Conservation (phyloP, 2,888 invertebrate genomes). For the Lepeophtheirus nordmannii region DNA sequence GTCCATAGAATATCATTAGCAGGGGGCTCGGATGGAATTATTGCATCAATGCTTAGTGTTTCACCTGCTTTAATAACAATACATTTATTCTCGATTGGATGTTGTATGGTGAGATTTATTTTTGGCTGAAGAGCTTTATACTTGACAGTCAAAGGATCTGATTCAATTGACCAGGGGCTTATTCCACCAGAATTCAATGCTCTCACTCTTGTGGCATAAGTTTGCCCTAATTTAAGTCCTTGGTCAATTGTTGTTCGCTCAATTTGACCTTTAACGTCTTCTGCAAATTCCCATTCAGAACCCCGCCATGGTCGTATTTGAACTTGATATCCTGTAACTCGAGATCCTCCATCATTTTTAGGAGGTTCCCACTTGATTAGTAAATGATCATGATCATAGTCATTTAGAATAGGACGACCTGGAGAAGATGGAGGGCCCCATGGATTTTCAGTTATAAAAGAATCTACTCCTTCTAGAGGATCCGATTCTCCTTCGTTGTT, state of each 20-base stretch:
- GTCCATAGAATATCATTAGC: slow-evolving; percentile 67
- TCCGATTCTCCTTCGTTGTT: slow-evolving; percentile 92
- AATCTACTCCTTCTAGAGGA: slow-evolving; percentile 70
- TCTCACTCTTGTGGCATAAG: slow-evolving; percentile 80
- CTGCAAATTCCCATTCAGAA: slow-evolving; percentile 72
- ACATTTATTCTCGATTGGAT: slow-evolving; percentile 46
- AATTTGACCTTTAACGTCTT: slow-evolving; percentile 43
- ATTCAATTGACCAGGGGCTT: slow-evolving; percentile 55
- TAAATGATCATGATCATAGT: slow-evolving; percentile 90
- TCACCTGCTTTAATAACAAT: slow-evolving; percentile 79
- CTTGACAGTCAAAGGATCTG: slow-evolving; percentile 11
- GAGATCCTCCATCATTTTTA: slow-evolving; percentile 70
- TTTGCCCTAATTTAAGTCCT: slow-evolving; percentile 74
- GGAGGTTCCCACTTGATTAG: slow-evolving; percentile 85
- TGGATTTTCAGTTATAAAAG: slow-evolving; percentile 93
- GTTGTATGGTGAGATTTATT: slow-evolving; percentile 59
- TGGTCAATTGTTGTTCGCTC: slow-evolving; percentile 30
- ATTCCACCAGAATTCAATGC: slow-evolving; percentile 86
- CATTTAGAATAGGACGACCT: slow-evolving; percentile 69
- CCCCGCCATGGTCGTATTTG: slow-evolving; percentile 79
- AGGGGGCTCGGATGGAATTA: slow-evolving; percentile 73
- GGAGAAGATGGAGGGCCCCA: slow-evolving; percentile 86
- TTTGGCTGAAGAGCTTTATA: slow-evolving; percentile 66
- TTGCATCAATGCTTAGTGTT: slow-evolving; percentile 70
- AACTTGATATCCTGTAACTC: slow-evolving; percentile 75